phyloP scores from a whole-genome alignment of 2,888 invertebrate genomes.

The Rapana venosa region DNA sequence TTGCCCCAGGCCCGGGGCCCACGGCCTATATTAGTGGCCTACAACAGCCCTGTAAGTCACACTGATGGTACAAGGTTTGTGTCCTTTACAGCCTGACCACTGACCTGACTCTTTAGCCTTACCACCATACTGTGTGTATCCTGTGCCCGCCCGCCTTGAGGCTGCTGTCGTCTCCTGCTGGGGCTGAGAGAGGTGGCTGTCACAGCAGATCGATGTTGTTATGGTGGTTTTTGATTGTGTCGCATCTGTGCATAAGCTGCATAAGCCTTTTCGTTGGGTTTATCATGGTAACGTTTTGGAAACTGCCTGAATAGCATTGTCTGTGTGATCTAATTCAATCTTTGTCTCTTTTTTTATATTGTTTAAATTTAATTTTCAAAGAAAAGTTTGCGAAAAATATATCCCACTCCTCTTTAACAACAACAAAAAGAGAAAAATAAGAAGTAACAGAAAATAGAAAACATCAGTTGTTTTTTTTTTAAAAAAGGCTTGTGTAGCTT shows the following conservation, averaged over 20 bases:
- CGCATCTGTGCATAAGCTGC: neutral
- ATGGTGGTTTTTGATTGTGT: neutral
- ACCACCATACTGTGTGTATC: neutral
- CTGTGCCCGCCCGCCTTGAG: neutral
- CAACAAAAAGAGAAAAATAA: neutral
- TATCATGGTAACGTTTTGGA: neutral
- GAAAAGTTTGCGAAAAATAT: neutral
- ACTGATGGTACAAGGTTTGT: conserved; percentile 44
- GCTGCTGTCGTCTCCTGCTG: no score
- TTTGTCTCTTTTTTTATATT: no score
- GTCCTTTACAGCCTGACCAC: conserved; percentile 28
- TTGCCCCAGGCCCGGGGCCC: conserved; percentile 64
- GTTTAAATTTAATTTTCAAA: neutral
- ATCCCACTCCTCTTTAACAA: neutral
- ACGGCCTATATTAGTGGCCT: conserved; percentile 68
- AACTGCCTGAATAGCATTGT: no score
- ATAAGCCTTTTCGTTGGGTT: neutral
- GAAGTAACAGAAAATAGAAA: neutral
- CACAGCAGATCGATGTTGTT: neutral
- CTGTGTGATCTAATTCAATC: no score
- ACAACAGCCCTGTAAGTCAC: conserved; percentile 73
- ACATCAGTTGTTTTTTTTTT: no score
- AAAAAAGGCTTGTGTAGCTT: neutral
- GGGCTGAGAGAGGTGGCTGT: no score
- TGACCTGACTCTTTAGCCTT: neutral